These are phyloP conservation scores for Alloscopus bannaensis DNA, from an alignment of 2,888 invertebrate species.

Conservation along the genomic window DNA sequence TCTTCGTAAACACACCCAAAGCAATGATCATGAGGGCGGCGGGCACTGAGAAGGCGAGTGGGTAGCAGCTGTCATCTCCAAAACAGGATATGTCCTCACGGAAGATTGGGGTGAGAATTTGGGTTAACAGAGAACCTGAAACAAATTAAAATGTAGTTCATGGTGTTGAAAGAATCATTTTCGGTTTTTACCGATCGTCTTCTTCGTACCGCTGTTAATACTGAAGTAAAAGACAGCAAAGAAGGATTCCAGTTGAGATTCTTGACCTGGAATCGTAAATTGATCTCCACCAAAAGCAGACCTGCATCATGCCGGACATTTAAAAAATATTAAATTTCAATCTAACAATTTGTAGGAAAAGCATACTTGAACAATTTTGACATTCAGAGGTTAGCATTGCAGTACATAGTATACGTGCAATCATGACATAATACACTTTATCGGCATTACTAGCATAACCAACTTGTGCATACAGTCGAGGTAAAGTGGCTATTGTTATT, in stretches of 20 bases:
- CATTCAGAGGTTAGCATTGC: not conserved
- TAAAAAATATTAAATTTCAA: not conserved
- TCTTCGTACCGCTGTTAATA: slow-evolving; percentile 82
- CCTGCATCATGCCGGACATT: slow-evolving; percentile 77
- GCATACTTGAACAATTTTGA: not conserved
- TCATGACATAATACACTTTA: too few species aligned
- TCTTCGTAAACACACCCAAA: slow-evolving; percentile 75
- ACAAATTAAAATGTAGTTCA: too few species aligned
- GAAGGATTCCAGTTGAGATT: slow-evolving; percentile 86
- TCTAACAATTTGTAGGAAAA: not conserved
- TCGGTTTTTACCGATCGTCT: not conserved
- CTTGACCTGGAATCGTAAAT: slow-evolving; percentile 88
- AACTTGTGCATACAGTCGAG: too few species aligned
- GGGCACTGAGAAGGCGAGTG: slow-evolving; percentile 78
- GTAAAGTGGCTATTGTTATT: too few species aligned
- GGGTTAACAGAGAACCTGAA: slow-evolving; percentile 38
- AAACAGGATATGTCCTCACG: slow-evolving; percentile 78
- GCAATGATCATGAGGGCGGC: slow-evolving; percentile 77
- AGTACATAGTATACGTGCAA: too few species aligned
- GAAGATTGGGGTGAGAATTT: slow-evolving; percentile 83
- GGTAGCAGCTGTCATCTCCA: slow-evolving; percentile 75
- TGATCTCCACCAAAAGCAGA: slow-evolving; percentile 97
- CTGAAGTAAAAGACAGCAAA: slow-evolving; percentile 97
- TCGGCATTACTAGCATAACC: too few species aligned
- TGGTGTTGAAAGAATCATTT: not conserved